Evolutionary conservation across 2,888 invertebrate species (phyloP), one percentile per base, ranked within the genome.

Genomic region (Alitta virens): DNA sequence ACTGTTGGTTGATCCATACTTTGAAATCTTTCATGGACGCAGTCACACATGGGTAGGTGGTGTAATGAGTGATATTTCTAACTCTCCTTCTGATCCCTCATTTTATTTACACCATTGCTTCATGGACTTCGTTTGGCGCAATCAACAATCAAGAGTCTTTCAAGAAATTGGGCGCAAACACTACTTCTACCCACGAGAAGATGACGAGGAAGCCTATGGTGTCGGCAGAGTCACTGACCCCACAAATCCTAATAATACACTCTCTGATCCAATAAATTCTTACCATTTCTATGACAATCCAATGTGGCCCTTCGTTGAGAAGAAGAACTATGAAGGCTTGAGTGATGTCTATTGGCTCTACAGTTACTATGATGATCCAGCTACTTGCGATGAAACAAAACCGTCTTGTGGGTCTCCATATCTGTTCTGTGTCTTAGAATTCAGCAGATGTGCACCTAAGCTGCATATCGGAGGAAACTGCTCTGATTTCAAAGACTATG

Each of bases 81-180:
- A 75, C 0, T 74, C 81, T 0, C 79, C 79, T 1, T 78, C 75
- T 55, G 81, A 81, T 65, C 80, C 81, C 0, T 67, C 76, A 23
- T 82, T 81, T 67, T 81, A 71, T 68, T 61, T 80, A 27, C 76
- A 76, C 58, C 81, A 81, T 63, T 68, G 74, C 12, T 81, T 77
- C 63, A 73, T 79, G 14, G 81, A 81, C 7, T 82, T 80, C 79
- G 80, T 82, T 58, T 62, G 75, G 46, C 18, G 7, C 25, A 60
- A 25, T 49, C 60, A 12, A 26, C 5, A 49, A n/a, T n/a, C n/a
- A n/a, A 24, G 25, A 18, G n/a, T n/a, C n/a, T 21, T 7, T 2
- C 21, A n/a, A 25, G 25, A 23, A 7, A n/a, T n/a, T n/a, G 16
- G n/a, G 16, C 23, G 23, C 23, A 52, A 23, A 9, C 24, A 9